Conservation (phyloP, 2,888 invertebrate species). For the Proisotoma minuta region DNA sequence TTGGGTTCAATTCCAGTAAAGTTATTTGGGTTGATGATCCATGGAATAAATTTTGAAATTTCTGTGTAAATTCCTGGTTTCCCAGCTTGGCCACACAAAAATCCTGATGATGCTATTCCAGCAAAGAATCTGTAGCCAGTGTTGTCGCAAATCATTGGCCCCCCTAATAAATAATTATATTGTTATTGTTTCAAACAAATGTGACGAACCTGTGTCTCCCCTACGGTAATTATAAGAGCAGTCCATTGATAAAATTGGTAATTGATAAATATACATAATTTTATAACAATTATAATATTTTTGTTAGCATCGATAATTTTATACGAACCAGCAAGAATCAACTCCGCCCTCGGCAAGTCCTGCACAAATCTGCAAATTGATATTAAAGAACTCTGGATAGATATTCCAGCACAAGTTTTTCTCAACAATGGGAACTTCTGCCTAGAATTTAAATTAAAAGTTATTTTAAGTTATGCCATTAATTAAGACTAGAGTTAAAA, state of each 20-base stretch:
- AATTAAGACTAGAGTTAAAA: too few species aligned
- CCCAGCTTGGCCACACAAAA: background rate
- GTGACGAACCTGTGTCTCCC: conserved; percentile 13
- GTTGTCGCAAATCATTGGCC: conserved; percentile 4
- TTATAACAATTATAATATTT: background rate
- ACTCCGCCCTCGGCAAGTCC: background rate
- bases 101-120: background rate
- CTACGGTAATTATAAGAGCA: too few species aligned
- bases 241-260: background rate
- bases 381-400: background rate
- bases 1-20: background rate
- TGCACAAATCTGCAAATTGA: conserved; percentile 1
- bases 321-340: background rate
- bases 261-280: background rate
- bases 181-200: too few species aligned
- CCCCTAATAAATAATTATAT: too few species aligned
- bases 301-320: too few species aligned
- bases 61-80: conserved; percentile 7
- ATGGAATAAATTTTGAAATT: background rate
- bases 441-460: too few species aligned
- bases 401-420: background rate
- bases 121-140: conserved; percentile 10
- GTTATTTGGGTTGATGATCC: background rate
- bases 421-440: background rate
- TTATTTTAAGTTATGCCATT: too few species aligned